Conservation (phyloP, 1,140 invertebrate species). For the Neuroterus valhalla region DNA sequence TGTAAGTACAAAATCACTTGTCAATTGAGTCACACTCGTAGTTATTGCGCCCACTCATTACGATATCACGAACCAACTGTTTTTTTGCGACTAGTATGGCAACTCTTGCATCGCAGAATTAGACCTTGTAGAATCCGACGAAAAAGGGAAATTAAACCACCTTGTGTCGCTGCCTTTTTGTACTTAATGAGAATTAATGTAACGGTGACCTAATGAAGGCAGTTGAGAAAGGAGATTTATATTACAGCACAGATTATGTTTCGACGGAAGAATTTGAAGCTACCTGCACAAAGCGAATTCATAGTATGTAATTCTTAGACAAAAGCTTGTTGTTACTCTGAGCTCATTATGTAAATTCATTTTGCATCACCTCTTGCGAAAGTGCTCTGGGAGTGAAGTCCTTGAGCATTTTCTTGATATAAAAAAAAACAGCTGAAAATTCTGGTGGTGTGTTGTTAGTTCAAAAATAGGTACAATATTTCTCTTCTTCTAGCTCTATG, state of each 20-base stretch:
- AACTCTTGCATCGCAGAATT: constrained; percentile 7
- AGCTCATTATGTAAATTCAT: too few species aligned
- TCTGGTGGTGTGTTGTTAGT: background rate
- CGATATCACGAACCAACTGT: background rate
- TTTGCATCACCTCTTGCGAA: too few species aligned
- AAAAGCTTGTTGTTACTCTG: background rate
- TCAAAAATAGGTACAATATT: background rate
- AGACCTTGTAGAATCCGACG: background rate
- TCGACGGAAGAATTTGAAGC: background rate
- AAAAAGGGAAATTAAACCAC: constrained; percentile 25
- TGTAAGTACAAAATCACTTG: constrained; percentile 12
- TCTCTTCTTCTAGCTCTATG: too few species aligned
- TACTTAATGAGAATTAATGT: constrained; percentile 22
- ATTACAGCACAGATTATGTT: constrained; percentile 20
- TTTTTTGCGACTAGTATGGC: background rate
- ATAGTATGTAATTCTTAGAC: background rate
- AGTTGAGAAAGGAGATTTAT: constrained; percentile 21
- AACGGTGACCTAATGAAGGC: constrained; percentile 19
- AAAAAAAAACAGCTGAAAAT: too few species aligned
- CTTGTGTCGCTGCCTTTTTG: constrained; percentile 22
- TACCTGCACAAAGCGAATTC: background rate
- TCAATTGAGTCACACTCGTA: constrained; percentile 11
- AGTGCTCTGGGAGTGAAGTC: too few species aligned
- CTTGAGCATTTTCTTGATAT: too few species aligned
- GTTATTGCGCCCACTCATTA: constrained; percentile 6